Evolutionary conservation across 2,113 vertebrate genomes (phyloP), one percentile per base, ranked within the genome.

Genomic region (Gavia stellata): DNA sequence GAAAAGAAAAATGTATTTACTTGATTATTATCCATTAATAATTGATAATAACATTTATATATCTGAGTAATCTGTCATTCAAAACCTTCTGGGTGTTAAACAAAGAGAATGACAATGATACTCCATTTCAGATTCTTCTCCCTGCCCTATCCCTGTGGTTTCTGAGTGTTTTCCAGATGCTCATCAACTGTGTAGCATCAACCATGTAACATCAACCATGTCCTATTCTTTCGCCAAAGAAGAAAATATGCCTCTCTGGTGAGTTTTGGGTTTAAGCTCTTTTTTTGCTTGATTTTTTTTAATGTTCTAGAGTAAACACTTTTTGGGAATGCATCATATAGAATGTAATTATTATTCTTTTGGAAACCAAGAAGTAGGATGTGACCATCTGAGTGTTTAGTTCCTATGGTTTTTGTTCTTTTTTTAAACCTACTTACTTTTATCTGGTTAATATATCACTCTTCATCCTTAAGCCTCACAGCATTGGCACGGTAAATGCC

Each of bases 91-190:
- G 45, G 10, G 5, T 67, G 14, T 38, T 87, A 65, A 89, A 36
- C 3, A 45, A 78, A 73, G 40, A 33, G 17, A 31, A 6, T 42
- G 6, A 38, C 13, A 78, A 21, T 17, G 7, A 38, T 10, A 36
- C 0, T 62, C 8, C 2, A 45, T 45, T 78, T 65, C 25, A 86
- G 9, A 40, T 33, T 78, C 14, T 85, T 85, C 52, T 74, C 17
- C 24, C 7, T 26, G 7, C 5, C 10, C 45, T 59, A 28, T 18
- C 4, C 2, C 3, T 40, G 3, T 4, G 6, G 3, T 31, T 82
- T 74, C 36, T 66, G 7, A 38, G 5, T 17, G 6, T 31, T 74
- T 83, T 74, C 33, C 66, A 86, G 36, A 49, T 21, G 8, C 5
- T 12, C 0, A 25, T 38, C 17, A 34, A 17, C 7, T 33, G 24